Conservation (phyloP, 2,797 vertebrate species). For the Glossophaga mutica region DNA sequence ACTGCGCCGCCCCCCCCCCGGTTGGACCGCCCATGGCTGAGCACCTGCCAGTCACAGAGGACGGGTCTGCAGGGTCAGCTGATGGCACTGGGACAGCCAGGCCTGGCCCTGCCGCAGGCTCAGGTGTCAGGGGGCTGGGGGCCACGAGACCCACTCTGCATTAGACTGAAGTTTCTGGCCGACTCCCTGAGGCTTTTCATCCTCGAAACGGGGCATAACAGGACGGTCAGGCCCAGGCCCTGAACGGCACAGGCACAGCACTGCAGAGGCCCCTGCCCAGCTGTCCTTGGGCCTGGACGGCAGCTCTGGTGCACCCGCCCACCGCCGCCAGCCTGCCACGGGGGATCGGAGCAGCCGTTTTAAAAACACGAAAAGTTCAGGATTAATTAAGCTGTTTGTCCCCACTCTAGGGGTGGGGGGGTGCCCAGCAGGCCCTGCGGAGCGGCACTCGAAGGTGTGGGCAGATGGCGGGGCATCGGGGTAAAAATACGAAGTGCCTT, state of each 20-base stretch:
- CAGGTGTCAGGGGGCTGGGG: background rate
- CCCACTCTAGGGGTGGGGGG: rapidly evolving
- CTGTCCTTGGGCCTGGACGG: too few species aligned
- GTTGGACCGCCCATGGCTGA: background rate
- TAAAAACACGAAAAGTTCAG: background rate
- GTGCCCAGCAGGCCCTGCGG: rapidly evolving
- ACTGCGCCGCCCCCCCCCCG: too few species aligned
- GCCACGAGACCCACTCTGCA: background rate
- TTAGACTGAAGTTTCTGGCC: background rate
- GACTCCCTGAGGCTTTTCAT: background rate
- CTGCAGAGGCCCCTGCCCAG: too few species aligned
- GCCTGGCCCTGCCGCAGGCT: background rate
- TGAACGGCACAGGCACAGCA: too few species aligned
- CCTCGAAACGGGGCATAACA: rapidly evolving
- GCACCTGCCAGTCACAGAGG: background rate
- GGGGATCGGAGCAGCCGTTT: background rate
- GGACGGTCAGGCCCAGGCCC: too few species aligned
- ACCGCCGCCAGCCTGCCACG: rapidly evolving
- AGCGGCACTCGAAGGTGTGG: rapidly evolving
- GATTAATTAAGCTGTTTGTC: background rate
- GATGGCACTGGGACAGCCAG: background rate
- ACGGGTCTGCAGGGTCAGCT: background rate
- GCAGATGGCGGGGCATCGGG: rapidly evolving
- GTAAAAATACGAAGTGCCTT: background rate
- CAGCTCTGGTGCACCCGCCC: background rate